Conservation (phyloP, 2,113 vertebrate genomes). For the Neogobius melanostomus region DNA sequence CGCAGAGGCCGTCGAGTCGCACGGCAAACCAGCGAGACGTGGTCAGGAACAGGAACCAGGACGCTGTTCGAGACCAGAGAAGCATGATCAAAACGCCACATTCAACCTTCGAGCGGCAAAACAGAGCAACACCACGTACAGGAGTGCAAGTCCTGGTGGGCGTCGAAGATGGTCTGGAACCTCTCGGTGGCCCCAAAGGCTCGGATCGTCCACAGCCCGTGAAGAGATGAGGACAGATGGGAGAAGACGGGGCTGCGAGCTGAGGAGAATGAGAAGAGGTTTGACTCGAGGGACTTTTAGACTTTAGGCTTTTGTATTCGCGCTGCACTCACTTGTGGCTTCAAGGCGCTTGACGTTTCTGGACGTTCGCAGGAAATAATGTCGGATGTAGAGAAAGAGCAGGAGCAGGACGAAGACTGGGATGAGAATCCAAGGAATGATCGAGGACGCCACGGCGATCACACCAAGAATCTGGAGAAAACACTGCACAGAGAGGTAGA, state of each 20-base stretch:
- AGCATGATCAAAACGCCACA: background rate
- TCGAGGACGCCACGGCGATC: slow-evolving; percentile 78
- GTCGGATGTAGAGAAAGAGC: slow-evolving; percentile 82
- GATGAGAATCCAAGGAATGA: slow-evolving; percentile 88
- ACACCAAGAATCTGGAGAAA: slow-evolving; percentile 83
- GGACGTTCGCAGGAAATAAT: slow-evolving; percentile 86
- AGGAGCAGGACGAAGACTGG: slow-evolving; percentile 82
- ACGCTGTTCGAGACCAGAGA: slow-evolving; percentile 67
- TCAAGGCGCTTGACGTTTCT: slow-evolving; percentile 89
- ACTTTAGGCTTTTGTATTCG: background rate
- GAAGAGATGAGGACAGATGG: slow-evolving; percentile 91
- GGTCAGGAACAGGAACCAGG: slow-evolving; percentile 94
- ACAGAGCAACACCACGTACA: slow-evolving; percentile 63
- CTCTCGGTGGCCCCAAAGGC: slow-evolving; percentile 85
- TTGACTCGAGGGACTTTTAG: background rate
- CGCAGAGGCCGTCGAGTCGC: slow-evolving; percentile 90
- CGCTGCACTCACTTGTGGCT: slow-evolving; percentile 78
- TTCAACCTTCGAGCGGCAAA: too few species aligned
- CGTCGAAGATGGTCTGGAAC: slow-evolving; percentile 88
- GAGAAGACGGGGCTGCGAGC: slow-evolving; percentile 96
- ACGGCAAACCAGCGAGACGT: slow-evolving; percentile 94
- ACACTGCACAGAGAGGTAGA: slow-evolving; percentile 64
- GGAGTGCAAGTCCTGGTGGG: slow-evolving; percentile 91
- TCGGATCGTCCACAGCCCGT: slow-evolving; percentile 93
- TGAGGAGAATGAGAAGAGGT: slow-evolving; percentile 47